phyloP scores from a whole-genome alignment of 2,888 invertebrate genomes.

The Drosophila quinaria region DNA sequence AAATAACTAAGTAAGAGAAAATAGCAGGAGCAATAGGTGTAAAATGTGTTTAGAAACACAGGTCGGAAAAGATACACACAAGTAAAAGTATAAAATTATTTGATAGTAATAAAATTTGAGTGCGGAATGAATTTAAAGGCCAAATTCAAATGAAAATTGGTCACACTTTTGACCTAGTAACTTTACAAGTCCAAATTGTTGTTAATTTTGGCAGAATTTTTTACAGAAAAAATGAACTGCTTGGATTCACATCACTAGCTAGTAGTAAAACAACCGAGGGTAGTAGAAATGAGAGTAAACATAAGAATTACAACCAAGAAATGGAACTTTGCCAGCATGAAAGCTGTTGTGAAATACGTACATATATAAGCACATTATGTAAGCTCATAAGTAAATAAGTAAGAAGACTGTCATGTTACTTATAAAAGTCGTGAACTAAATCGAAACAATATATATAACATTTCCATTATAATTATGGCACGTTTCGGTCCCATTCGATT shows the following conservation, averaged over 20 bases:
- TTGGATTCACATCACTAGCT: not conserved
- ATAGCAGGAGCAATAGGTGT: too few species aligned
- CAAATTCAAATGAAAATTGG: too few species aligned
- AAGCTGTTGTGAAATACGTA: not conserved
- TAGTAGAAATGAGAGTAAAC: not conserved
- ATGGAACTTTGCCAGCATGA: not conserved
- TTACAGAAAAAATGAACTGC: too few species aligned
- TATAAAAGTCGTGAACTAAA: constrained; percentile 1
- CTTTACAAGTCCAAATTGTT: too few species aligned
- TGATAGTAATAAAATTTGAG: too few species aligned
- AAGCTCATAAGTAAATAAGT: constrained; percentile 1
- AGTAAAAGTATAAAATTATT: too few species aligned
- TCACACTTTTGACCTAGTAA: too few species aligned
- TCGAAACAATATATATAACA: not conserved
- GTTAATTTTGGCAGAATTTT: too few species aligned
- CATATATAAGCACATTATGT: not conserved
- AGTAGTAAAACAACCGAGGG: not conserved
- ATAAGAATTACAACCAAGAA: not conserved
- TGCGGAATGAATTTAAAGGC: too few species aligned
- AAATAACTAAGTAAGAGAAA: not conserved
- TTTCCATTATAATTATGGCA: constrained; percentile 42
- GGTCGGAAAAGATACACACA: too few species aligned
- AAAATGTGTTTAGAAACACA: too few species aligned
- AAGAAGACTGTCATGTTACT: not conserved
- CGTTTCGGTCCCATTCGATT: constrained; percentile 30